Conservation (phyloP, 2,797 vertebrate species). For the Limnodromus scolopaceus region DNA sequence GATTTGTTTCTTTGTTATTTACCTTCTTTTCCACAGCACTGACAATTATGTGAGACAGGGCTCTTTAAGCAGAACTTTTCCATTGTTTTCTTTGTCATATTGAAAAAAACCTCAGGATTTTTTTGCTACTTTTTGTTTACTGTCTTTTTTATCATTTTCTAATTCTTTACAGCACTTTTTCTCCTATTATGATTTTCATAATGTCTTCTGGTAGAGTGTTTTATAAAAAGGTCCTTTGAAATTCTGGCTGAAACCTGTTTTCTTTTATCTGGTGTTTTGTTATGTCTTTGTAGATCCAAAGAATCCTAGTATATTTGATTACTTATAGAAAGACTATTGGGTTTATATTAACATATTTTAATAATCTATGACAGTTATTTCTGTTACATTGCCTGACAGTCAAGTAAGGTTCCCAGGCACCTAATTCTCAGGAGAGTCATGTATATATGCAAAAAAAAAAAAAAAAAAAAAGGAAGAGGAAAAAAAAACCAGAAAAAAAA, state of each 20-base stretch:
- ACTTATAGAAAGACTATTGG: neutral
- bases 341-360: neutral
- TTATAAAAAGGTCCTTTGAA: neutral
- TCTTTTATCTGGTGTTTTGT: constrained; percentile 2
- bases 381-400: neutral
- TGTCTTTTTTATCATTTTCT: neutral
- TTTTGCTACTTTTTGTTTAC: neutral
- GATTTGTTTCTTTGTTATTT: constrained; percentile 20
- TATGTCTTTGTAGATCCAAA: neutral
- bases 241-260: constrained; percentile 9
- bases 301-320: neutral
- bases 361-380: neutral
- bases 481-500: too few relatives aligned
- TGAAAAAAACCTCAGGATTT: neutral
- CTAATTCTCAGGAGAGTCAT: neutral
- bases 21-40: neutral
- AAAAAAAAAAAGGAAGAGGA: neutral
- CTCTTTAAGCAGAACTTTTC: neutral
- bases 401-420: neutral
- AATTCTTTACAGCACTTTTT: neutral
- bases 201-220: neutral
- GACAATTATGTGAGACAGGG: neutral
- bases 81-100: neutral
- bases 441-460: neutral
- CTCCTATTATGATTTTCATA: neutral